Evolutionary conservation across 2,113 vertebrate genomes (phyloP), one percentile per base, ranked within the genome.

Genomic region (Orthochromis indermauri): DNA sequence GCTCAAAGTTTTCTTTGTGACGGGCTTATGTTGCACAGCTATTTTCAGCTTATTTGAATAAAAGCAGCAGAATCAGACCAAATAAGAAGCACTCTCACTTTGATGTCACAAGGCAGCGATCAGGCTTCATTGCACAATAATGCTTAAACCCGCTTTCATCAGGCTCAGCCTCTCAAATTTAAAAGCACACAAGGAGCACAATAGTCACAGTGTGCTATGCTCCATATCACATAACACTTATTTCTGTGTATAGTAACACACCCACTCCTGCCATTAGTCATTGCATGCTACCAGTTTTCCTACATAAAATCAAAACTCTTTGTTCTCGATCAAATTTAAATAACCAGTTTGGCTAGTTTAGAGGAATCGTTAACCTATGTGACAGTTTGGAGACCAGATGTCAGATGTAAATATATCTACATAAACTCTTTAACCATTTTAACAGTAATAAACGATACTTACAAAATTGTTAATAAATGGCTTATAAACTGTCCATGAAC

Each of bases 121-220:
- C 63, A 17, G 61, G 35, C 76, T 57, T 54, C 42, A 86, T 88
- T 86, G 57, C n/a, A 55, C 89, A 90, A 90, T 92, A 83, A 88
- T 81, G 24, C 37, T 71, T 86, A 81, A 90, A 90, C 12, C 68
- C 47, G 90, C 95, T 96, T 96, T 96, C 91, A 96, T 96, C 94
- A 90, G 91, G 37, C 68, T 87, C 66, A 4, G 68, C 86, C 63
- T 35, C 16, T 14, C 79, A 89, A 84, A 90, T 7, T 40, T 86
- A 82, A 84, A 86, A 51, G 54, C 14, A 61, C 66, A 90, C 63
- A 68, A 54, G 37, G 59, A 88, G 82, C 66, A 95, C 94, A 96
- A 95, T 94, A 80, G 91, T 79, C 59, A 8, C 82, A 91, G 80
- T 95, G 94, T 94, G 54, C 59, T 92, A 49, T 21, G 71, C 53